phyloP scores from a whole-genome alignment of 2,113 vertebrate species.

The Sorex fumeus region DNA sequence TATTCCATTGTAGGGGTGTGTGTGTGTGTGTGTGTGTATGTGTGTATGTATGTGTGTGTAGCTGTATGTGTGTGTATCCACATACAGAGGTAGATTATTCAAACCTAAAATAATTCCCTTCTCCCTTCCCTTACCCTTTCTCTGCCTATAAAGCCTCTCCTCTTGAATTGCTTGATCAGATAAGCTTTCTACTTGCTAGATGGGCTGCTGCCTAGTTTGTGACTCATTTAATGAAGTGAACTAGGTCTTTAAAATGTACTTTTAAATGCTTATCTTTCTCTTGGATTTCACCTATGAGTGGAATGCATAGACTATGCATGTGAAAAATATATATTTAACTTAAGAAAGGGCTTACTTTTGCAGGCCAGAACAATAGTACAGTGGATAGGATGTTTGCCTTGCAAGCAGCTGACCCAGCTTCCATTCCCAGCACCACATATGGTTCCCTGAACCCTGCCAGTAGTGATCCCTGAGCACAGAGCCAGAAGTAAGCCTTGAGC shows the following conservation, averaged over 20 bases:
- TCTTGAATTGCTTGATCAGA: not conserved
- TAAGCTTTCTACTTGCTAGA: not conserved
- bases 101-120: not conserved
- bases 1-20: not conserved
- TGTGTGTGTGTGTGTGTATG: not conserved
- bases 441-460: no score
- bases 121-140: not conserved
- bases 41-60: not conserved
- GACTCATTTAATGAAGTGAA: not conserved
- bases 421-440: no score
- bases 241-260: not conserved
- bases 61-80: not conserved
- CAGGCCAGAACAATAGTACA: no score
- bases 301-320: not conserved
- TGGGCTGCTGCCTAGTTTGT: not conserved
- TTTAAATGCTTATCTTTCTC: slow-evolving; percentile 47
- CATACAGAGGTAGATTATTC: not conserved
- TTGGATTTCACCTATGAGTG: slow-evolving; percentile 1
- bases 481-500: no score
- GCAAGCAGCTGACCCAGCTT: no score
- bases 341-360: no score
- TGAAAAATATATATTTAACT: not conserved
- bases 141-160: not conserved
- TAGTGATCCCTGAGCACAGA: no score
- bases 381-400: no score